Evolutionary conservation across 2,113 vertebrate genomes (phyloP).

Genomic region (Podarcis muralis): DNA sequence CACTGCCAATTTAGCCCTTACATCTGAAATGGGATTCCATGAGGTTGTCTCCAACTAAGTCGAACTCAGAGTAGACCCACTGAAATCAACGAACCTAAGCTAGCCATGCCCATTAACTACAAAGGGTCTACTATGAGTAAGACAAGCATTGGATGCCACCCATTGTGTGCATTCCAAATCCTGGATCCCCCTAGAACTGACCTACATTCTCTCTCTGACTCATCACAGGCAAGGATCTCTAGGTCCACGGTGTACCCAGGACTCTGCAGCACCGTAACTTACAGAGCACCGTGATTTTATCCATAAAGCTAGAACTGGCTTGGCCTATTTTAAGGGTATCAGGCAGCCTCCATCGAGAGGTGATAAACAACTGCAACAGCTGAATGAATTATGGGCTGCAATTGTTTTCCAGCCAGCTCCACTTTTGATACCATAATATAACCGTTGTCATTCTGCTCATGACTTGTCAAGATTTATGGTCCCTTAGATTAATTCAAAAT

Average conservation of each 20-base stretch:
- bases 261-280: neutral
- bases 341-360: neutral
- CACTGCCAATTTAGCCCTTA: neutral
- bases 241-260: too few relatives aligned
- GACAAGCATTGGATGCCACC: too few relatives aligned
- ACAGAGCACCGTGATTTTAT: neutral
- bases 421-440: constrained; percentile 15
- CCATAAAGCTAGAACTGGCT: neutral
- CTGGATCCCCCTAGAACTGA: neutral
- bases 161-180: neutral
- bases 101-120: too few relatives aligned
- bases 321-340: neutral
- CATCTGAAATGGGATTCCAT: neutral
- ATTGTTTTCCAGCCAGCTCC: constrained; percentile 6
- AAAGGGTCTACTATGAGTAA: too few relatives aligned
- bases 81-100: too few relatives aligned
- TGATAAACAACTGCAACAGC: constrained; percentile 1
- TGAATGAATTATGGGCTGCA: constrained; percentile 9
- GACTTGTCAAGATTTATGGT: constrained; percentile 48
- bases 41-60: too few relatives aligned
- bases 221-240: too few relatives aligned
- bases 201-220: neutral
- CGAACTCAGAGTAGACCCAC: too few relatives aligned
- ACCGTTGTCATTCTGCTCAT: constrained; percentile 10
- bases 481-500: constrained; percentile 8